phyloP scores from a whole-genome alignment of 2,888 invertebrate species.

The Agrochola macilenta region DNA sequence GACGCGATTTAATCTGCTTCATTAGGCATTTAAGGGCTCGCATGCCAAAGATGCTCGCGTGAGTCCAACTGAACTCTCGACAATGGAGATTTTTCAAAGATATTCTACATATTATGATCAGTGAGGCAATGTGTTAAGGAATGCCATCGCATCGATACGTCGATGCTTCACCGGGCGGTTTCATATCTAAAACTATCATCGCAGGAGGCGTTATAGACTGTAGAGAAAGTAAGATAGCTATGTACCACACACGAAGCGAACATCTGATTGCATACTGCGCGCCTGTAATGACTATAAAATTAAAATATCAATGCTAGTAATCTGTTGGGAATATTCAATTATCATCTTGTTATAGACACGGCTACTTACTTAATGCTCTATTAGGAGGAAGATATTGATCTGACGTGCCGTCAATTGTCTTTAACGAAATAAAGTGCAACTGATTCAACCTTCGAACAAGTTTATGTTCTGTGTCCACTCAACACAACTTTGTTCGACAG shows the following conservation, averaged over 20 bases:
- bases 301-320: constrained; percentile 62
- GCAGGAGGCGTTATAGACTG: constrained; percentile 80
- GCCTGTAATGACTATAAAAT: constrained; percentile 61
- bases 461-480: constrained; percentile 28
- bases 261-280: constrained; percentile 73
- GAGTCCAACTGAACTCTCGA: constrained; percentile 65
- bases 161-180: constrained; percentile 70
- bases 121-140: constrained; percentile 59
- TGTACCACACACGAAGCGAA: constrained; percentile 83
- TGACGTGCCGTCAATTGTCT: constrained; percentile 48
- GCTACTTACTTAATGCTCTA: constrained; percentile 55
- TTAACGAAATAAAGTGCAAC: constrained; percentile 50
- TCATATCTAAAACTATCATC: constrained; percentile 81
- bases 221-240: constrained; percentile 82
- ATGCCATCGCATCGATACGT: constrained; percentile 71
- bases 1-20: constrained; percentile 83
- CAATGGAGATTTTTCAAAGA: constrained; percentile 71
- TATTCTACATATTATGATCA: constrained; percentile 58
- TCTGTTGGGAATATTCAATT: constrained; percentile 59
- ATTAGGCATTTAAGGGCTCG: constrained; percentile 77
- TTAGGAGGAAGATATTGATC: constrained; percentile 50
- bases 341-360: constrained; percentile 57
- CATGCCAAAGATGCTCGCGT: constrained; percentile 74
- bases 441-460: constrained; percentile 44
- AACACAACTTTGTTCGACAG: constrained; percentile 31